phyloP scores from a whole-genome alignment of 1,140 invertebrate genomes.

The Oncopodura yosiiana region DNA sequence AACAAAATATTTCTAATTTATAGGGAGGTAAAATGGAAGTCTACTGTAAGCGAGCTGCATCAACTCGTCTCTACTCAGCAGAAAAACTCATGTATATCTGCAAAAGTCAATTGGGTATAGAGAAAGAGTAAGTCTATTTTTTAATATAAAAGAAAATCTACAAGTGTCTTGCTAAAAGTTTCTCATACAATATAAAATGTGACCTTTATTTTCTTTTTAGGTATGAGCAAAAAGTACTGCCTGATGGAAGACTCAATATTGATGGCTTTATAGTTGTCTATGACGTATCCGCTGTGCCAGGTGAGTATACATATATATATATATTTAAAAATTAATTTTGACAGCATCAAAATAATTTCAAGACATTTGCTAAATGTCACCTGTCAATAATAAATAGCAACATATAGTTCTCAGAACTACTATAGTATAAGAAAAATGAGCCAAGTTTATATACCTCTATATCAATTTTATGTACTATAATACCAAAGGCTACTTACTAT shows the following conservation, averaged over 20 bases:
- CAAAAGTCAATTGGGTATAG: constrained; percentile 66
- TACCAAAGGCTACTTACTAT: too few species aligned
- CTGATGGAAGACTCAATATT: constrained; percentile 83
- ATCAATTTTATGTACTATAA: too few species aligned
- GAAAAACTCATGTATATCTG: constrained; percentile 98
- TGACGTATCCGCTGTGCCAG: constrained; percentile 85
- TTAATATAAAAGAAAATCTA: constrained; percentile 13
- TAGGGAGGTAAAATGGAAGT: constrained; percentile 85
- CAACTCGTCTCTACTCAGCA: constrained; percentile 85
- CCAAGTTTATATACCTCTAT: too few species aligned
- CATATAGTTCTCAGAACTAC: too few species aligned
- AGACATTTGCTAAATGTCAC: too few species aligned
- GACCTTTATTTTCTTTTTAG: constrained; percentile 94
- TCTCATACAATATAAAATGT: too few species aligned
- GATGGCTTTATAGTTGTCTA: constrained; percentile 95
- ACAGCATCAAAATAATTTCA: too few species aligned
- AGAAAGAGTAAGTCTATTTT: constrained; percentile 28
- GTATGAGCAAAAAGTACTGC: constrained; percentile 85
- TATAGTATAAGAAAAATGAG: too few species aligned
- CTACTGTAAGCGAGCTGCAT: constrained; percentile 81
- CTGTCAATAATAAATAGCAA: too few species aligned
- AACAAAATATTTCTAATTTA: constrained; percentile 35
- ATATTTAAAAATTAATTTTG: too few species aligned
- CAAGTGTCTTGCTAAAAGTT: constrained; percentile 37
- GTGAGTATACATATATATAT: constrained; percentile 6